These are phyloP conservation scores for Corythoichthys haematopterus DNA, from an alignment of 2,113 vertebrate genomes.

Conservation along the genomic window DNA sequence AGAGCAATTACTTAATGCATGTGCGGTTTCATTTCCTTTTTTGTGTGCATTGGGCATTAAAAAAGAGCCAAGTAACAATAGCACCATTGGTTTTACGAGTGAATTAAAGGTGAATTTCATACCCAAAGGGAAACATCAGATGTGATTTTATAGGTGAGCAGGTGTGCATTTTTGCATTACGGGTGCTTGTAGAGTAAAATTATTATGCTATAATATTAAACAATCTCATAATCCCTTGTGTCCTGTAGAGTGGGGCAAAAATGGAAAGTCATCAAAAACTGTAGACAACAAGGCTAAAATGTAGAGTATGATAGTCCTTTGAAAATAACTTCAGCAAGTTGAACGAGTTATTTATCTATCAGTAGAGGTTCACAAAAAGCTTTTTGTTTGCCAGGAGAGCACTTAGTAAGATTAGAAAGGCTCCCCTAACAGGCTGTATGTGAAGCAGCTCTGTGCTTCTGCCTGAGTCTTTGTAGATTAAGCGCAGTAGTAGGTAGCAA, in stretches of 20 bases:
- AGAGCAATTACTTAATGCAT: slow-evolving; percentile 35
- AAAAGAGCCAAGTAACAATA: slow-evolving; percentile 25
- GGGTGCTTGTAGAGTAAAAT: background rate
- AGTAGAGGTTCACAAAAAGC: slow-evolving; percentile 31
- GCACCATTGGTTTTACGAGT: slow-evolving; percentile 6
- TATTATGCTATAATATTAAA: background rate
- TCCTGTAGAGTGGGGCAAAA: slow-evolving; percentile 36
- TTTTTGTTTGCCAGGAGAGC: slow-evolving; percentile 52
- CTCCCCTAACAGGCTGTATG: slow-evolving; percentile 38
- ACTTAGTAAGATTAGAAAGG: slow-evolving; percentile 57
- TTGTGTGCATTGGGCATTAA: slow-evolving; percentile 1
- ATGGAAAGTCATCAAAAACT: slow-evolving; percentile 28
- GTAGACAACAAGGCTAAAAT: slow-evolving; percentile 24
- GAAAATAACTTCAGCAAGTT: slow-evolving; percentile 32
- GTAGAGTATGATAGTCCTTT: slow-evolving; percentile 31
- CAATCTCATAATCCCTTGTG: background rate
- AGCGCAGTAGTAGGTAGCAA: slow-evolving; percentile 19
- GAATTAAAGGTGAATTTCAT: slow-evolving; percentile 15
- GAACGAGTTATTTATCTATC: slow-evolving; percentile 49
- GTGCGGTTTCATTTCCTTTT: slow-evolving; percentile 28
- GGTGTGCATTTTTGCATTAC: background rate
- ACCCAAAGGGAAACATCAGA: background rate
- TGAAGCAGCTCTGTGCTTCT: slow-evolving; percentile 32
- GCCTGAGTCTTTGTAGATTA: slow-evolving; percentile 62
- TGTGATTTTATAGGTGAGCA: background rate